phyloP scores from a whole-genome alignment of 2,797 vertebrate species.

The Micropoecilia bifurca region DNA sequence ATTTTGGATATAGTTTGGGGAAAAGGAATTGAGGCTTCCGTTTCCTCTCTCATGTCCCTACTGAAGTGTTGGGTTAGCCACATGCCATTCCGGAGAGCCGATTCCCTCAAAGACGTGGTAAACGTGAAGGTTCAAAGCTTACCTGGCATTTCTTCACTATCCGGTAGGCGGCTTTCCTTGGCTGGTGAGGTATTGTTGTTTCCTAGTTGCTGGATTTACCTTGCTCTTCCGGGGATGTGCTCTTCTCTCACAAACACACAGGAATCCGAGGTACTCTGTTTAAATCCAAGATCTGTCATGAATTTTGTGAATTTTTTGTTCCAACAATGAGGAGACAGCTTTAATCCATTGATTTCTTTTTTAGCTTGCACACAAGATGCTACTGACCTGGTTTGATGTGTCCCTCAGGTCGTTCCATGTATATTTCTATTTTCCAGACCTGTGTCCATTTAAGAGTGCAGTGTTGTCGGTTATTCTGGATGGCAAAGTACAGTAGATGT shows the following conservation, averaged over 20 bases:
- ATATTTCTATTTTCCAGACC: conserved; percentile 53
- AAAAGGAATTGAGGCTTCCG: no score
- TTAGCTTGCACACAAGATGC: conserved; percentile 10
- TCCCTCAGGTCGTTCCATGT: conserved; percentile 55
- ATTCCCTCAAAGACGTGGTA: no score
- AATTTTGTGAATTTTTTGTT: background rate
- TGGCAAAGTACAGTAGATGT: conserved; percentile 35
- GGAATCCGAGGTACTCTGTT: background rate
- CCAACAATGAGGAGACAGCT: background rate
- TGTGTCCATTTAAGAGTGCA: conserved; percentile 52
- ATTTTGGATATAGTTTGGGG: no score
- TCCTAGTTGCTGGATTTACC: no score
- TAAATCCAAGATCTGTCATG: background rate
- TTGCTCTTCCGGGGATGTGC: no score
- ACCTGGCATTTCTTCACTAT: no score
- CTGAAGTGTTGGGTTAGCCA: no score
- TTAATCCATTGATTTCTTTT: background rate
- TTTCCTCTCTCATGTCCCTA: no score
- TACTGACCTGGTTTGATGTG: conserved; percentile 25
- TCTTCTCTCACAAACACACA: background rate
- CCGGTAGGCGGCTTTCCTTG: no score
- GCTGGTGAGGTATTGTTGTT: no score
- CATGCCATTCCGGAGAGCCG: no score
- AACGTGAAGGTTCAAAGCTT: no score
- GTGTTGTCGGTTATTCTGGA: conserved; percentile 48